These are phyloP conservation scores for Nebria ingens DNA, from an alignment of 1,140 invertebrate genomes.

Conservation along the genomic window DNA sequence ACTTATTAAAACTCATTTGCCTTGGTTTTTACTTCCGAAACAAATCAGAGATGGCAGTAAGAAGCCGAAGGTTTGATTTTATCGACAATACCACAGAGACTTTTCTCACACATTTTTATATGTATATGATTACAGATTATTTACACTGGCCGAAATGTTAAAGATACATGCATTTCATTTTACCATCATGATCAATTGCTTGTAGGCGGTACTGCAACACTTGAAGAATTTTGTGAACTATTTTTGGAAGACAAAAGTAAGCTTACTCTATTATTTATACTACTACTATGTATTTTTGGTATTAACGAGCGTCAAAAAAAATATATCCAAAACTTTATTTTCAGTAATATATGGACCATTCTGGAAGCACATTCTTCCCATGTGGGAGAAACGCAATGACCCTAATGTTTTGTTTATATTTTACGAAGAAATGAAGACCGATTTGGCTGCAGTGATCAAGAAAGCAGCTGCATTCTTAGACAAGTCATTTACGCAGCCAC, in stretches of 20 bases:
- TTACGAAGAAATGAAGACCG: conserved; percentile 76
- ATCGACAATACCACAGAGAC: too few species aligned
- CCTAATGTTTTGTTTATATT: conserved; percentile 70
- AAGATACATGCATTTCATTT: conserved; percentile 86
- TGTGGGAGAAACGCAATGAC: conserved; percentile 57
- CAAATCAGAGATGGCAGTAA: not conserved
- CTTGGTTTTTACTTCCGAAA: not conserved
- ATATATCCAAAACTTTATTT: too few species aligned
- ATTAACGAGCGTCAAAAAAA: too few species aligned
- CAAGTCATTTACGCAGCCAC: conserved; percentile 51
- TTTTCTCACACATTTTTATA: too few species aligned
- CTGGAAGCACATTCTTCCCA: not conserved
- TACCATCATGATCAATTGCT: conserved; percentile 74
- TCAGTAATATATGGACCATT: not conserved
- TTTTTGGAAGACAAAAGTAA: too few species aligned
- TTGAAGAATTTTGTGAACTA: conserved; percentile 70
- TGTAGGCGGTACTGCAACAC: conserved; percentile 55
- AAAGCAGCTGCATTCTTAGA: conserved; percentile 63
- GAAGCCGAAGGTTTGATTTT: not conserved
- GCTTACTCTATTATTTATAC: too few species aligned
- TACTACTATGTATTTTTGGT: conserved; percentile 35
- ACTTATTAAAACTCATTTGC: conserved; percentile 37
- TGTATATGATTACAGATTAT: conserved; percentile 55
- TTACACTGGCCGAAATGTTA: conserved; percentile 85
- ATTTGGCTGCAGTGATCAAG: conserved; percentile 49